phyloP scores from a whole-genome alignment of 64 coral and sea anemone species.

The Catalaphyllia jardinei region DNA sequence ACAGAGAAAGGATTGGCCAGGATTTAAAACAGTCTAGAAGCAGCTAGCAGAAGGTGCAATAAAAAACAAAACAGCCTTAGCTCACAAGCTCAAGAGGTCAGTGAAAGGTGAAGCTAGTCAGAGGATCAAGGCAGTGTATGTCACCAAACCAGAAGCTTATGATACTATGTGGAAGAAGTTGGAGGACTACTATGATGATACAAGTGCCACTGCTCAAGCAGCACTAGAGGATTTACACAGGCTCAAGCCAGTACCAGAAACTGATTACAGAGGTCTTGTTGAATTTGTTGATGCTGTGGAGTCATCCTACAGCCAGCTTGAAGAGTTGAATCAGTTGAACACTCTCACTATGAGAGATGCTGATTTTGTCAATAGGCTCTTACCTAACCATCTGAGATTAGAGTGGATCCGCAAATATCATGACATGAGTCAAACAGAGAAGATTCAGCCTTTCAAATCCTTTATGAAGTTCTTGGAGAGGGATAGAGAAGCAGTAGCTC shows the following conservation, averaged over 20 bases:
- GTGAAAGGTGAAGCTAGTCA: no score
- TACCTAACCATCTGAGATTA: conserved; percentile 62
- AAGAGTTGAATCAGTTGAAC: conserved; percentile 66
- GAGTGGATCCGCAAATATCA: conserved; percentile 66
- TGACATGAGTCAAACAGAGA: conserved; percentile 27
- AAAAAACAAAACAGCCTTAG: no score
- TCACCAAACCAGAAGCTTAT: conserved; percentile 85
- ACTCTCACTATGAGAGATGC: conserved; percentile 85
- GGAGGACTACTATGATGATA: conserved; percentile 68
- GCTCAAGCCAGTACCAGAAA: conserved; percentile 58
- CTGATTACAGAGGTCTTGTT: conserved; percentile 67
- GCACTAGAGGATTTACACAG: conserved; percentile 73
- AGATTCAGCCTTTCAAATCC: conserved; percentile 58
- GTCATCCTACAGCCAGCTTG: conserved; percentile 62
- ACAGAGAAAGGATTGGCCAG: no score
- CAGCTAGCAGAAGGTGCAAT: no score
- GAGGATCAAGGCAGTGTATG: conserved; percentile 76
- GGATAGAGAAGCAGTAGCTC: conserved; percentile 70
- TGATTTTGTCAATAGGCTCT: conserved; percentile 60
- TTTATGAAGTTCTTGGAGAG: conserved; percentile 75
- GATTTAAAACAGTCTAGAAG: no score
- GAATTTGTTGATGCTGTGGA: conserved; percentile 73
- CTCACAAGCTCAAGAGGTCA: no score
- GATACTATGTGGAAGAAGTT: conserved; percentile 79
- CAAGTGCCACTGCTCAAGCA: conserved; percentile 78